These are phyloP conservation scores for Drosophila planitibia DNA, from an alignment of 2,888 invertebrate genomes.

Conservation along the genomic window DNA sequence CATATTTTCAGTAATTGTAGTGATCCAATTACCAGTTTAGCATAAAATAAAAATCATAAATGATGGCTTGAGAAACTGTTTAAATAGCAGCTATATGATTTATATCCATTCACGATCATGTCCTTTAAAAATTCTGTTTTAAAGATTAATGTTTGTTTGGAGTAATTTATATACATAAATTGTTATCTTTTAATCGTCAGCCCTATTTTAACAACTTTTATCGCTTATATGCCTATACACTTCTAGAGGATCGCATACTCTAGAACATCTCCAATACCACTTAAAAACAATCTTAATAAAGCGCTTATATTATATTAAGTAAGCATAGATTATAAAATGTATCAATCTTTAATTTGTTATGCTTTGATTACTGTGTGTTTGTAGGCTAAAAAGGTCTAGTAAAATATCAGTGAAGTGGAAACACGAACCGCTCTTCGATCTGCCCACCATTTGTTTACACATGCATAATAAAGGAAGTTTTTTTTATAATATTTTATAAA, in stretches of 20 bases:
- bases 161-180: neutral
- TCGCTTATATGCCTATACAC: neutral
- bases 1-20: neutral
- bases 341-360: conserved; percentile 12
- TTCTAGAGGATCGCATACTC: conserved; percentile 3
- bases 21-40: neutral
- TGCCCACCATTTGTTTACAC: conserved; percentile 18
- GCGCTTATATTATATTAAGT: conserved; percentile 18
- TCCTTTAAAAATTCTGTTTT: neutral
- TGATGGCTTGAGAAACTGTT: conserved; percentile 12
- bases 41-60: neutral
- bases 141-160: neutral
- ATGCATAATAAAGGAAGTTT: conserved; percentile 6
- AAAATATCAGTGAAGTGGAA: neutral
- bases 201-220: neutral
- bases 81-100: conserved; percentile 52
- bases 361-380: neutral
- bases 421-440: neutral
- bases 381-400: neutral
- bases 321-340: conserved; percentile 5
- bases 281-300: conserved; percentile 19
- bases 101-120: conserved; percentile 7
- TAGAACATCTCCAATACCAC: conserved; percentile 1
- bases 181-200: neutral
- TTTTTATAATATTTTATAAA: conserved; percentile 13